These are phyloP conservation scores for Neuroterus valhalla DNA, from an alignment of 1,140 invertebrate genomes.

Conservation along the genomic window DNA sequence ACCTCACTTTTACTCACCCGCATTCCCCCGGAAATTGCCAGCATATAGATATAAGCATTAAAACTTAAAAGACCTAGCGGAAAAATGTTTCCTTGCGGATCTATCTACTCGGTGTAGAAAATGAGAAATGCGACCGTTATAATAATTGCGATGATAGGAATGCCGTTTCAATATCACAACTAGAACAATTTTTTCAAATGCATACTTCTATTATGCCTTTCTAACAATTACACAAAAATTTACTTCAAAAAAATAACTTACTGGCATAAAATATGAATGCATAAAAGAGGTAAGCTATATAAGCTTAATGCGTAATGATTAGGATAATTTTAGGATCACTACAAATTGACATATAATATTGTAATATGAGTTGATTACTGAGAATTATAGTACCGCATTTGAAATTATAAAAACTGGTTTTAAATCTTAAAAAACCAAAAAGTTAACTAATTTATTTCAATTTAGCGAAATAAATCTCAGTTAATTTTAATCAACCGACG, in stretches of 20 bases:
- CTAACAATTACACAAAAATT: slow-evolving; percentile 10
- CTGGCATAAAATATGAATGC: background rate
- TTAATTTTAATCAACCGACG: background rate
- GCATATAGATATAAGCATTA: slow-evolving; percentile 15
- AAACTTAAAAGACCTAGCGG: background rate
- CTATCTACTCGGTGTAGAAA: slow-evolving; percentile 9
- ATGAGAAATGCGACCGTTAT: slow-evolving; percentile 25
- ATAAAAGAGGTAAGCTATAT: background rate
- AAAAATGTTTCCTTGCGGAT: slow-evolving; percentile 8
- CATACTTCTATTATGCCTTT: slow-evolving; percentile 9
- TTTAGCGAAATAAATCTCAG: background rate
- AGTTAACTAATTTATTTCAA: no score
- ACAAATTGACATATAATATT: no score
- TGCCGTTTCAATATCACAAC: slow-evolving; percentile 14
- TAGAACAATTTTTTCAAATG: slow-evolving; percentile 12
- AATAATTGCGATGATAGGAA: slow-evolving; percentile 29
- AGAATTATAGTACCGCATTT: no score
- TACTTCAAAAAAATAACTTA: background rate
- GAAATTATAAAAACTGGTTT: background rate
- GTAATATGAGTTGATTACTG: no score
- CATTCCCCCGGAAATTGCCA: slow-evolving; percentile 5
- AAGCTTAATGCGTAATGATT: no score
- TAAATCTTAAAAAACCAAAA: no score
- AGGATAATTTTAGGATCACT: no score
- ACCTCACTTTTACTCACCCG: slow-evolving; percentile 9